Evolutionary conservation across 2,888 invertebrate species (phyloP).

Genomic region (Drosophila subsilvestris): DNA sequence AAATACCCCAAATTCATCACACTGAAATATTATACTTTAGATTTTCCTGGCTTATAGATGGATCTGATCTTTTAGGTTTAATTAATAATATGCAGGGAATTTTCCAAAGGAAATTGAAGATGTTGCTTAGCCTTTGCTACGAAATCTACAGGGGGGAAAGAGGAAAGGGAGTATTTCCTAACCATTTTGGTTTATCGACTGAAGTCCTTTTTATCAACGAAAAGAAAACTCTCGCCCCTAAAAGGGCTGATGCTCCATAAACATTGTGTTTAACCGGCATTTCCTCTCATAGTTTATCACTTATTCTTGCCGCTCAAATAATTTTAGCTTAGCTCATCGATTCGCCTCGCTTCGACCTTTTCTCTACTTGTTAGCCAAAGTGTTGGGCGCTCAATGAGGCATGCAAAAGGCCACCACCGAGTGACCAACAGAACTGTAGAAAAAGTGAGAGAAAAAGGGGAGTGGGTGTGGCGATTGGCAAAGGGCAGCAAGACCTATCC

Average conservation of each 20-base stretch:
- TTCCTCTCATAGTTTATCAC: slow-evolving; percentile 49
- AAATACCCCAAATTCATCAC: background rate
- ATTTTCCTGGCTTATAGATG: background rate
- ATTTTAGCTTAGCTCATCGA: slow-evolving; percentile 47
- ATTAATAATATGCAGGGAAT: slow-evolving; percentile 11
- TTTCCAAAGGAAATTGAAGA: background rate
- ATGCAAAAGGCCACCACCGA: slow-evolving; percentile 32
- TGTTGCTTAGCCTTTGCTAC: background rate
- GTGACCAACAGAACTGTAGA: slow-evolving; percentile 27
- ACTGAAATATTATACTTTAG: slow-evolving; percentile 12
- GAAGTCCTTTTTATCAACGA: slow-evolving; percentile 11
- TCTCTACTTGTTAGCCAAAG: slow-evolving; percentile 9
- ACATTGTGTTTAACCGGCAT: slow-evolving; percentile 42
- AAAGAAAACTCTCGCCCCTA: background rate
- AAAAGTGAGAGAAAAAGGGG: slow-evolving; percentile 19
- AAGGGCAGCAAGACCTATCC: slow-evolving; percentile 25
- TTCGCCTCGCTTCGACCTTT: slow-evolving; percentile 25
- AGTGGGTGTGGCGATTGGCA: slow-evolving; percentile 10
- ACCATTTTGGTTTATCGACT: slow-evolving; percentile 13
- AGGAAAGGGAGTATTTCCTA: background rate
- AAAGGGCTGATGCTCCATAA: slow-evolving; percentile 14
- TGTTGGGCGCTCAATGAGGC: slow-evolving; percentile 29
- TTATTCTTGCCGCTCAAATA: slow-evolving; percentile 42
- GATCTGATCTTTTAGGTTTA: background rate
- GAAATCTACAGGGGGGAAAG: background rate